Conservation (phyloP, 2,113 vertebrate species). For the Oriolus oriolus region DNA sequence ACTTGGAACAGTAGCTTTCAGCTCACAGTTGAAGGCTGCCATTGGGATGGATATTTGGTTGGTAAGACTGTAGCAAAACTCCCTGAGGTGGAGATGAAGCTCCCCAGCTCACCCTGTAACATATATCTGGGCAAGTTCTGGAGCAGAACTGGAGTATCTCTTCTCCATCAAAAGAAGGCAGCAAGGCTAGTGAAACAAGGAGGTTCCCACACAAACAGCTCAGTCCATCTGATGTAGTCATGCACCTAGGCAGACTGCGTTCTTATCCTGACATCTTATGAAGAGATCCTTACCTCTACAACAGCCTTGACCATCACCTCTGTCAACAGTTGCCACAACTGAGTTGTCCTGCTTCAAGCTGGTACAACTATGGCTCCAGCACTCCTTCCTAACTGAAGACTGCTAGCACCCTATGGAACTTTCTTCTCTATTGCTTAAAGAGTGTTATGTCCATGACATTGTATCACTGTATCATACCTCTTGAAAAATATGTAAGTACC, state of each 20-base stretch:
- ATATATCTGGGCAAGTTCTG: not conserved
- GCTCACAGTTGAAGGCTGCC: accelerated
- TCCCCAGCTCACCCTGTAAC: not conserved
- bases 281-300: not conserved
- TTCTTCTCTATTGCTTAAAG: not conserved
- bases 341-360: not conserved
- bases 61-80: not conserved
- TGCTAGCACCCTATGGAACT: not conserved
- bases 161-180: not conserved
- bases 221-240: accelerated
- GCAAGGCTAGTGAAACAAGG: not conserved
- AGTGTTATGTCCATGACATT: not conserved
- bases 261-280: accelerated
- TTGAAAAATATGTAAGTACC: not conserved
- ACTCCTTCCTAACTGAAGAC: not conserved
- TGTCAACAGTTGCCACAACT: not conserved
- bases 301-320: not conserved
- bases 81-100: accelerated
- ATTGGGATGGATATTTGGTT: accelerated
- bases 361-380: not conserved
- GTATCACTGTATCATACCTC: not conserved
- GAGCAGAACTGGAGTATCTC: not conserved
- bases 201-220: not conserved
- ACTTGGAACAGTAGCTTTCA: not conserved
- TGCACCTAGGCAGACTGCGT: accelerated